These are phyloP conservation scores for Luffia ferchaultella DNA, from an alignment of 2,888 invertebrate genomes.

Conservation along the genomic window DNA sequence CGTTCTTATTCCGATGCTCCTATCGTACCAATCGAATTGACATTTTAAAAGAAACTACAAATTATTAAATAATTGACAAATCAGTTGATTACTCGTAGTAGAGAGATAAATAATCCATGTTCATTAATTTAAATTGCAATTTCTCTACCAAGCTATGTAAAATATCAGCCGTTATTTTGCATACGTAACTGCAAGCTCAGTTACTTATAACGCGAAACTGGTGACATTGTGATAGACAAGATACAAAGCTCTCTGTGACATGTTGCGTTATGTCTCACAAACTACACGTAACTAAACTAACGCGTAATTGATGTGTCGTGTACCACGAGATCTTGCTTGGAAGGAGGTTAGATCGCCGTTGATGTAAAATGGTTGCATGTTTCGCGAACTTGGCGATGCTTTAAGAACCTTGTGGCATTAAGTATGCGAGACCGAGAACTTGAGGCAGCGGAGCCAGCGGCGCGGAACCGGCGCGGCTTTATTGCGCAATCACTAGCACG, in stretches of 20 bases:
- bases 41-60: no score
- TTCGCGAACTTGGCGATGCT: not conserved
- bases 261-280: not conserved
- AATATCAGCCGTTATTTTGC: not conserved
- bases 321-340: not conserved
- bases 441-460: constrained; percentile 24
- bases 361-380: not conserved
- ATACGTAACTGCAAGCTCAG: not conserved
- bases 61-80: no score
- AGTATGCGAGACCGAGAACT: constrained; percentile 45
- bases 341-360: not conserved
- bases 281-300: not conserved
- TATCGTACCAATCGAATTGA: no score
- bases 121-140: no score
- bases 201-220: not conserved
- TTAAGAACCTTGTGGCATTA: constrained; percentile 20
- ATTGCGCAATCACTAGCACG: not conserved
- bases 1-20: no score
- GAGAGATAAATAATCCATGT: no score
- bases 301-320: not conserved
- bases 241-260: not conserved
- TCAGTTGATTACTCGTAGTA: no score
- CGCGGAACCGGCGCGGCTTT: constrained; percentile 10
- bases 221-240: not conserved
- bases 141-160: no score